phyloP scores from a whole-genome alignment of 2,888 invertebrate genomes.

The Drosophila pegasa region DNA sequence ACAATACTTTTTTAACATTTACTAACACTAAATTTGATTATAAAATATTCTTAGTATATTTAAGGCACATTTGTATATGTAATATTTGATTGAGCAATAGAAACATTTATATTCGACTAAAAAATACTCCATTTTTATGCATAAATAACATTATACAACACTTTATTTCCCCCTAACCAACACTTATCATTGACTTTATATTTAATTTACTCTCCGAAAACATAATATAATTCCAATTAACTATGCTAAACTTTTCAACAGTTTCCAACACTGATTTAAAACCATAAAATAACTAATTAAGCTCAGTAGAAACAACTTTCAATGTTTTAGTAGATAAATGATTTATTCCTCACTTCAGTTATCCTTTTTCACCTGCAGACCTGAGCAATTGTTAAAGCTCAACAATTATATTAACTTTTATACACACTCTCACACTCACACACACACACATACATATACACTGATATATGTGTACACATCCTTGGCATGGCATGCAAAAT shows the following conservation, averaged over 20 bases:
- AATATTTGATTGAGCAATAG: no score
- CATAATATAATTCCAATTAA: not conserved
- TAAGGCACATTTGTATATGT: no score
- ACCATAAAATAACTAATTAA: not conserved
- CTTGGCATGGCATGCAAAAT: constrained; percentile 75
- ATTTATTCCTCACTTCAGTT: not conserved
- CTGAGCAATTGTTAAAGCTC: constrained; percentile 27
- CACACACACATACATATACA: constrained; percentile 7
- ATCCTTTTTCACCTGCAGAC: constrained; percentile 12
- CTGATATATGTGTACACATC: constrained; percentile 37
- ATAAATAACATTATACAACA: not conserved
- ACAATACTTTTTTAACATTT: not conserved
- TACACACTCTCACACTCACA: constrained; percentile 14
- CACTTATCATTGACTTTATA: not conserved
- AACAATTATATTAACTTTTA: constrained; percentile 57
- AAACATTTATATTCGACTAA: no score
- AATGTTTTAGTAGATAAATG: not conserved
- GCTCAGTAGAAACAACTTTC: not conserved
- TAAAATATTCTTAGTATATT: not conserved
- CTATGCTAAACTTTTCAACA: not conserved
- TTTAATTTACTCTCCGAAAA: not conserved
- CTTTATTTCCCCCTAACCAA: not conserved
- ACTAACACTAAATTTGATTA: not conserved
- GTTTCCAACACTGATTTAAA: not conserved
- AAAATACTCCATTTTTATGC: not conserved